These are phyloP conservation scores for Holcopasites calliopsidis DNA, from an alignment of 1,140 invertebrate genomes.

Conservation along the genomic window DNA sequence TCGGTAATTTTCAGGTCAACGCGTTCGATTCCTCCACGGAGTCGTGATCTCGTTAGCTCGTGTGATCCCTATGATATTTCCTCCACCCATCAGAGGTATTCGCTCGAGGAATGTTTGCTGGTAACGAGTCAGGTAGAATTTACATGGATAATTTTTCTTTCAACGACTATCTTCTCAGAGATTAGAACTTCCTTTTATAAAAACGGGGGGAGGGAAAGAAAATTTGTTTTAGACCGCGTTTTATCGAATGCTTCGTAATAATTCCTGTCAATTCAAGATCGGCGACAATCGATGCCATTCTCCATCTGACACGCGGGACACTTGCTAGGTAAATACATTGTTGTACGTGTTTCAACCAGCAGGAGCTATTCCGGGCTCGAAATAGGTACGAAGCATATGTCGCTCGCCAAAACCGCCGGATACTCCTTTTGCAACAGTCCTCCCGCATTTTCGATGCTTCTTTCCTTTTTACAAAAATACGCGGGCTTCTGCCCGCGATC, in stretches of 20 bases:
- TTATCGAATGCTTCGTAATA: too few species aligned
- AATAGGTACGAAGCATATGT: constrained; percentile 17
- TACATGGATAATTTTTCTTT: constrained; percentile 11
- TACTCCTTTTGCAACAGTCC: constrained; percentile 2
- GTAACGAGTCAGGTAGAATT: background rate
- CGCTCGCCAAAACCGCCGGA: constrained; percentile 10
- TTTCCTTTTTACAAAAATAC: constrained; percentile 16
- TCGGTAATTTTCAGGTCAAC: constrained; percentile 25
- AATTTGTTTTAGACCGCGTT: too few species aligned
- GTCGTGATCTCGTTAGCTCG: constrained; percentile 1
- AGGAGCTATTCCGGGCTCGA: too few species aligned
- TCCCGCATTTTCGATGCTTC: constrained; percentile 40
- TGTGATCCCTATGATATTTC: constrained; percentile 9
- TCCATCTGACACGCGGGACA: background rate
- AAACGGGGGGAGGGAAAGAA: too few species aligned
- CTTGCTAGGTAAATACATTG: too few species aligned
- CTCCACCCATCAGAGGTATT: background rate
- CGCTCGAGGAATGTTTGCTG: background rate
- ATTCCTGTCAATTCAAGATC: too few species aligned
- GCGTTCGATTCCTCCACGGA: background rate
- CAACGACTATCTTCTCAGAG: background rate
- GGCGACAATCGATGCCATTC: too few species aligned
- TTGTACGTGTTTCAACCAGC: too few species aligned
- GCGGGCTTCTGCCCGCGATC: constrained; percentile 4
- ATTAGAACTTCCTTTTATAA: background rate